Conservation (phyloP, 2,888 invertebrate species). For the Teinopalpus imperialis region DNA sequence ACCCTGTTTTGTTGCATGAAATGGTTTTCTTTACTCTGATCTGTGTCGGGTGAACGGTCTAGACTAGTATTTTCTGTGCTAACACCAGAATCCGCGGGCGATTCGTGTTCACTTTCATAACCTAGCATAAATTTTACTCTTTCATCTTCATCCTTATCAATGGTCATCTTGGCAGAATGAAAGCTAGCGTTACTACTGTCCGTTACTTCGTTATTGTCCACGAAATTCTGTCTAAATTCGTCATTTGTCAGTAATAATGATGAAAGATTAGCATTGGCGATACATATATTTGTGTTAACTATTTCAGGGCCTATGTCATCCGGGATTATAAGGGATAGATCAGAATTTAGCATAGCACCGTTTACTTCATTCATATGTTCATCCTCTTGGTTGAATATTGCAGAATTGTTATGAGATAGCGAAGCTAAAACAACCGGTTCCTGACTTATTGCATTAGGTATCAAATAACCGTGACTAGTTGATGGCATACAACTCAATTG, state of each 20-base stretch:
- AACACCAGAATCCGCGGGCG: slow-evolving; percentile 84
- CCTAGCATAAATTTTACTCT: slow-evolving; percentile 73
- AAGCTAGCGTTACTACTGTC: slow-evolving; percentile 58
- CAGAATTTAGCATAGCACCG: slow-evolving; percentile 50
- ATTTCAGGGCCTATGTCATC: slow-evolving; percentile 68
- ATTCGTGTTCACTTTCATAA: slow-evolving; percentile 75
- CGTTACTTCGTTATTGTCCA: slow-evolving; percentile 42
- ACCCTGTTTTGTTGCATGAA: slow-evolving; percentile 74
- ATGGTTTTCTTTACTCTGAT: slow-evolving; percentile 63
- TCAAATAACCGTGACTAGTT: slow-evolving; percentile 83
- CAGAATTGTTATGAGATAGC: slow-evolving; percentile 72
- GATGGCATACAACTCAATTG: slow-evolving; percentile 80
- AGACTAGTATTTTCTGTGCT: slow-evolving; percentile 88
- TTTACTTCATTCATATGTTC: slow-evolving; percentile 47
- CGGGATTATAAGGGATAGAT: slow-evolving; percentile 64
- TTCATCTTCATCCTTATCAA: slow-evolving; percentile 53
- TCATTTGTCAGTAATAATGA: slow-evolving; percentile 80
- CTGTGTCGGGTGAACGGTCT: slow-evolving; percentile 84
- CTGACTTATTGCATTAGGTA: slow-evolving; percentile 83
- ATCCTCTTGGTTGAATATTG: slow-evolving; percentile 69
- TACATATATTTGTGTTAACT: slow-evolving; percentile 80
- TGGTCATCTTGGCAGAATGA: slow-evolving; percentile 58
- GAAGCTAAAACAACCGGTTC: slow-evolving; percentile 80
- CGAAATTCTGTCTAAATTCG: slow-evolving; percentile 61
- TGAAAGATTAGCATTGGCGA: slow-evolving; percentile 83